Conservation (phyloP, 1,140 invertebrate genomes). For the Gerris buenoi region DNA sequence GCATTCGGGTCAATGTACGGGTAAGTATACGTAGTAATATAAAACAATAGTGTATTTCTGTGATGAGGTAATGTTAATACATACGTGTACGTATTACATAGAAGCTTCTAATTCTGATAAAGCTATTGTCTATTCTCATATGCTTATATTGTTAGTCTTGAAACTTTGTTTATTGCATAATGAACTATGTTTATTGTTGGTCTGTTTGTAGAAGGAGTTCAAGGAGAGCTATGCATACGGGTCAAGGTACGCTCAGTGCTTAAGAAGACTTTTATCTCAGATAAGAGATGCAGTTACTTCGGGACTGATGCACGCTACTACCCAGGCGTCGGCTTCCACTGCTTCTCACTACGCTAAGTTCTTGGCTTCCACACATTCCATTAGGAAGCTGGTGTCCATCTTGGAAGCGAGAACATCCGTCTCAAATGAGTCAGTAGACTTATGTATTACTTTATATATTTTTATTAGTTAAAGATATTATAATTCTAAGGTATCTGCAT, state of each 20-base stretch:
- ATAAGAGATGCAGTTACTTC: constrained; percentile 59
- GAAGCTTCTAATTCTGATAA: no score
- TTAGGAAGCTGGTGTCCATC: constrained; percentile 15
- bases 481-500: no score
- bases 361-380: constrained; percentile 15
- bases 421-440: constrained; percentile 17
- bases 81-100: no score
- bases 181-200: constrained; percentile 15
- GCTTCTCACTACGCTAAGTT: constrained; percentile 21
- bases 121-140: no score
- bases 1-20: no score
- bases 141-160: no score
- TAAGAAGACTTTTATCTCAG: constrained; percentile 59
- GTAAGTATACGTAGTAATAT: no score
- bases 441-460: neutral
- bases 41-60: no score
- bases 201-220: constrained; percentile 39
- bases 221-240: constrained; percentile 56
- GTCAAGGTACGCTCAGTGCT: constrained; percentile 61
- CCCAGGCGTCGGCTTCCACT: constrained; percentile 32
- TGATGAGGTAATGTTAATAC: no score
- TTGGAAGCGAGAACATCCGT: constrained; percentile 16
- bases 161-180: no score
- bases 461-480: no score
- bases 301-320: constrained; percentile 58